Evolutionary conservation across 2,797 vertebrate genomes (phyloP).

Genomic region (Enteromius unitaeniatus): DNA sequence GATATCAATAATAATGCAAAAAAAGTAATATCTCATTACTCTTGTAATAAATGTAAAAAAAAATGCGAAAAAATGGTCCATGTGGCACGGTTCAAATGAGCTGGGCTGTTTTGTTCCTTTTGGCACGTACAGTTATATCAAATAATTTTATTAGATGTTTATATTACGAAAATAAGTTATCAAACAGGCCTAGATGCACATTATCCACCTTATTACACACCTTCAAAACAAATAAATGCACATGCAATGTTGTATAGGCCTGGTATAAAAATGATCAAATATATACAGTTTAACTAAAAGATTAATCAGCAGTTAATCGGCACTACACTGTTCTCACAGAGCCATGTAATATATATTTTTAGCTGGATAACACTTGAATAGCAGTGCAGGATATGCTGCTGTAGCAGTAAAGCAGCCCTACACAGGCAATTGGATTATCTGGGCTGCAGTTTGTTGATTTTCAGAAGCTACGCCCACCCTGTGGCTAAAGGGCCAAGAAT

Average conservation of each 20-base stretch:
- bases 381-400: not conserved
- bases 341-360: not conserved
- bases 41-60: no score
- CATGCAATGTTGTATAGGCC: not conserved
- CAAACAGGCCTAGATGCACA: not conserved
- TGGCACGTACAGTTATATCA: no score
- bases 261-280: not conserved
- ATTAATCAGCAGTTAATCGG: not conserved
- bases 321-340: not conserved
- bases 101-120: no score
- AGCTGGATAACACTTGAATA: not conserved
- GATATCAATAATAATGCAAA: no score
- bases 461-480: constrained; percentile 48
- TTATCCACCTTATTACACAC: not conserved
- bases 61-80: no score
- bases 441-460: constrained; percentile 39
- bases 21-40: no score
- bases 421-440: constrained; percentile 39
- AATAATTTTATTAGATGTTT: no score
- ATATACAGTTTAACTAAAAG: not conserved
- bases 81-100: no score
- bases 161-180: no score
- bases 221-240: not conserved
- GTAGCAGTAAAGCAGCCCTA: constrained; percentile 1
- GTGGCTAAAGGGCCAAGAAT: constrained; percentile 43